These are phyloP conservation scores for Lagria hirta DNA, from an alignment of 2,888 invertebrate genomes.

Conservation along the genomic window DNA sequence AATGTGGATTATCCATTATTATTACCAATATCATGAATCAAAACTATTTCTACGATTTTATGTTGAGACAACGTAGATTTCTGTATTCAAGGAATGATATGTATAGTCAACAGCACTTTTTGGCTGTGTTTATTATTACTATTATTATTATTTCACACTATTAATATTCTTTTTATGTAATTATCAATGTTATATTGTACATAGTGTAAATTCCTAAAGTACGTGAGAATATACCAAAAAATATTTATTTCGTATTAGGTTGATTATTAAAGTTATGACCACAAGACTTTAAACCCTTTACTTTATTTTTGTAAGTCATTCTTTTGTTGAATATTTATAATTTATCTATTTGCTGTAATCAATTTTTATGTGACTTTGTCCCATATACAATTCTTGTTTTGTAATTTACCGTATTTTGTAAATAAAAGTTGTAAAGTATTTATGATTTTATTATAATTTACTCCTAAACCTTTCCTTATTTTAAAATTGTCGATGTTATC, in stretches of 20 bases:
- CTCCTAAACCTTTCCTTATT: background rate
- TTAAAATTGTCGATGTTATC: no score
- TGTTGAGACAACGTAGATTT: no score
- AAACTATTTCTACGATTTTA: no score
- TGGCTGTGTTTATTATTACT: constrained; percentile 49
- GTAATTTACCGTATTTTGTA: constrained; percentile 31
- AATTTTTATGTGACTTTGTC: constrained; percentile 21
- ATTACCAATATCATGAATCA: no score
- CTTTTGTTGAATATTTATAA: constrained; percentile 11
- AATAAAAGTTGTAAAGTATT: constrained; percentile 23
- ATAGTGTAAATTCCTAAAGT: constrained; percentile 43
- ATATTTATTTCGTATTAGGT: constrained; percentile 38
- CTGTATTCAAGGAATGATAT: constrained; percentile 41
- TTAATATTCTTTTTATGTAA: constrained; percentile 36
- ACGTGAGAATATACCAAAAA: constrained; percentile 43
- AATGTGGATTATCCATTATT: no score
- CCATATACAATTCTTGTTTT: constrained; percentile 11
- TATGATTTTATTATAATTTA: background rate
- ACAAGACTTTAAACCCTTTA: constrained; percentile 2
- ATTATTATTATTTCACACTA: no score
- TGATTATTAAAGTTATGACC: constrained; percentile 21
- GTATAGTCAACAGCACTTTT: constrained; percentile 50
- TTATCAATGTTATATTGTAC: constrained; percentile 36
- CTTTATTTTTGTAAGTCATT: constrained; percentile 14
- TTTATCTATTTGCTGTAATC: constrained; percentile 5